These are phyloP conservation scores for Lochmaea crataegi DNA, from an alignment of 2,888 invertebrate genomes.

Conservation along the genomic window DNA sequence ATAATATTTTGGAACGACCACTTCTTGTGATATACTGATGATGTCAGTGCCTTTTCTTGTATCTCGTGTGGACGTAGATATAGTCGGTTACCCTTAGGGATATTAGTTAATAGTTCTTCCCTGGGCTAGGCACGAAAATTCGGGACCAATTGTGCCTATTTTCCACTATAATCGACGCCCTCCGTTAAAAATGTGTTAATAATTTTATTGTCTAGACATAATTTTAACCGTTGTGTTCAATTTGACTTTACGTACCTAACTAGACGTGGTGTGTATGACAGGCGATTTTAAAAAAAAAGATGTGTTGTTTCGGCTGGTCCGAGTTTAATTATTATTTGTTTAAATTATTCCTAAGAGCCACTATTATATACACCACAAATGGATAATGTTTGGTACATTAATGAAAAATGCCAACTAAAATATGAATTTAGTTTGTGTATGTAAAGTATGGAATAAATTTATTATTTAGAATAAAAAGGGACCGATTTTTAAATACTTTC, in stretches of 20 bases:
- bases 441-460: too few species aligned
- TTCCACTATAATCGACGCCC: constrained; percentile 51
- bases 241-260: constrained; percentile 63
- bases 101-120: constrained; percentile 47
- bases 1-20: constrained; percentile 54
- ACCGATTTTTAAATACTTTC: too few species aligned
- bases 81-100: constrained; percentile 55
- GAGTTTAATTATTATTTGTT: constrained; percentile 46
- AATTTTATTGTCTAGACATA: constrained; percentile 55
- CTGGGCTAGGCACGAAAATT: constrained; percentile 51
- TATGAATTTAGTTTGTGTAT: not conserved
- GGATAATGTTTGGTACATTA: constrained; percentile 58
- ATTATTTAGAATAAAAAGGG: too few species aligned
- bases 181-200: constrained; percentile 55
- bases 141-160: constrained; percentile 54
- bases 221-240: constrained; percentile 65
- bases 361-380: constrained; percentile 63
- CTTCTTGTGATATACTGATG: constrained; percentile 56
- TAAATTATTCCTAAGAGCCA: constrained; percentile 40
- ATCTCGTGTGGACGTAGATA: constrained; percentile 50
- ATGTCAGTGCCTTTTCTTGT: constrained; percentile 55
- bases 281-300: constrained; percentile 44
- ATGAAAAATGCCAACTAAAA: constrained; percentile 55
- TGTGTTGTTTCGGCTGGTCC: constrained; percentile 58
- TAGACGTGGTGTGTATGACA: constrained; percentile 63